These are phyloP conservation scores for Zoanthus sociatus DNA, from an alignment of 92 coral and sea anemone genomes.

Conservation along the genomic window DNA sequence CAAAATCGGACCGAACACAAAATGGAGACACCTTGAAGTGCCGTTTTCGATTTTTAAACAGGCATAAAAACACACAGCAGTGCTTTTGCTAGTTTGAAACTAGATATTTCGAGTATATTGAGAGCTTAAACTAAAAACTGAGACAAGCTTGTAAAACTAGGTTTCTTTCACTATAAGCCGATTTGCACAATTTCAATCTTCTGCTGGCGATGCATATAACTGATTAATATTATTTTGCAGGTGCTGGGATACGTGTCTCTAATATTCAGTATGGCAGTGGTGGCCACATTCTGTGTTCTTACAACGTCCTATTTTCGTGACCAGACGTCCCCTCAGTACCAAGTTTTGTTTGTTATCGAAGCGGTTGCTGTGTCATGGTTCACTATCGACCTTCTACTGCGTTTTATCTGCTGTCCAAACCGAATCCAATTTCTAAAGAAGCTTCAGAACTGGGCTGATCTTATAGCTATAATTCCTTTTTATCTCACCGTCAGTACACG, in stretches of 20 bases:
- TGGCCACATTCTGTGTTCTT: conserved; percentile 85
- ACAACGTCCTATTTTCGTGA: conserved; percentile 80
- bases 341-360: conserved; percentile 77
- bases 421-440: conserved; percentile 73
- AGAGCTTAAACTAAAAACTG: too few species aligned
- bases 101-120: too few species aligned
- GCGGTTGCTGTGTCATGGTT: conserved; percentile 92
- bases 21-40: too few species aligned
- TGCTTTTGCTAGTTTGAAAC: too few species aligned
- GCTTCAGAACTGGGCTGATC: conserved; percentile 92
- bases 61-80: too few species aligned
- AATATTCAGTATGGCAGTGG: conserved; percentile 88
- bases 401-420: conserved; percentile 79
- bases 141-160: too few species aligned
- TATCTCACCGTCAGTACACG: conserved; percentile 80
- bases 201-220: too few species aligned
- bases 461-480: conserved; percentile 90
- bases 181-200: too few species aligned
- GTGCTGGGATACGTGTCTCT: conserved; percentile 88
- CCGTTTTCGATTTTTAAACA: too few species aligned
- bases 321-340: conserved; percentile 66
- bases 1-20: too few species aligned
- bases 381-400: conserved; percentile 84
- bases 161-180: too few species aligned
- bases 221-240: conserved; percentile 43